A percentile compares a stretch with the other conserved stretches of the same genome.
Evolutionary conservation across 2,797 vertebrate genomes (phyloP).

Genomic region (Aplochiton taeniatus): DNA sequence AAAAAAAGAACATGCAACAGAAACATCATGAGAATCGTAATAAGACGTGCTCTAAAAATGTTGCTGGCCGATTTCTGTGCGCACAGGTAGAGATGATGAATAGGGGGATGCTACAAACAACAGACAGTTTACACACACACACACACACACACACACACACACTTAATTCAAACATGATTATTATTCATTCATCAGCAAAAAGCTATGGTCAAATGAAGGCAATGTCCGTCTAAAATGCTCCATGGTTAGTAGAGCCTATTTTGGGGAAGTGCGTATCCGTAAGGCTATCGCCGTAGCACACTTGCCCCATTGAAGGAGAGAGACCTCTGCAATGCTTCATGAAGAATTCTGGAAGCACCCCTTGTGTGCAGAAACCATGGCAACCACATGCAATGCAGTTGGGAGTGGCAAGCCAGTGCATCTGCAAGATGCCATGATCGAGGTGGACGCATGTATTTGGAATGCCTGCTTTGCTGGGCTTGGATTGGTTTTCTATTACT

Average conservation of each 20-base stretch:
- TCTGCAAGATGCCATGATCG: conserved; percentile 22
- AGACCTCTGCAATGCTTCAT: conserved; percentile 9
- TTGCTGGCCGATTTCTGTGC: too few species aligned
- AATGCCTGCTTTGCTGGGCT: neutral
- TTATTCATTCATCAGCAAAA: too few species aligned
- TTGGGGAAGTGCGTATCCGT: neutral
- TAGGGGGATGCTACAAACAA: neutral
- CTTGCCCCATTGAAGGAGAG: conserved; percentile 3
- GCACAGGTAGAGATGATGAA: too few species aligned
- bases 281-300: neutral
- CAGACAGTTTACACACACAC: neutral
- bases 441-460: neutral
- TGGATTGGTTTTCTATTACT: neutral
- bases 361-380: conserved; percentile 12
- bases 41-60: too few species aligned
- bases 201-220: too few species aligned
- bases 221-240: too few species aligned
- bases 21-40: too few species aligned
- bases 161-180: too few species aligned
- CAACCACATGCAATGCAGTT: conserved; percentile 13
- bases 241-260: too few species aligned
- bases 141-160: conserved; percentile 15
- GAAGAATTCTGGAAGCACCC: conserved; percentile 16
- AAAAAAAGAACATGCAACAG: too few species aligned
- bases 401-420: conserved; percentile 5